These are phyloP conservation scores for Scaptomyza montana DNA, from an alignment of 1,140 invertebrate species.

Conservation along the genomic window DNA sequence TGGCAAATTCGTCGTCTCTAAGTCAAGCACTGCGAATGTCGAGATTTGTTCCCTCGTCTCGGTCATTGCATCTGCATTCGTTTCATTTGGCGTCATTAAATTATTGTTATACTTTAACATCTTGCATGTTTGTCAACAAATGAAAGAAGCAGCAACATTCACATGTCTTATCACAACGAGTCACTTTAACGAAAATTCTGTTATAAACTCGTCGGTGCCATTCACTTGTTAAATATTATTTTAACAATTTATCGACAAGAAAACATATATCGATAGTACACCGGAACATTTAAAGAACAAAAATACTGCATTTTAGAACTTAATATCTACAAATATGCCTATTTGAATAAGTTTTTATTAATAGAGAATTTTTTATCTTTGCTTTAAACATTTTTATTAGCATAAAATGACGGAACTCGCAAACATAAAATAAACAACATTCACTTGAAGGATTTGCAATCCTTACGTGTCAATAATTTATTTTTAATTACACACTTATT, in stretches of 20 bases:
- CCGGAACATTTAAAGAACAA: too few species aligned
- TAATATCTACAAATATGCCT: background rate
- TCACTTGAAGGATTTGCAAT: constrained; percentile 54
- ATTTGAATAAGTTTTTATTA: background rate
- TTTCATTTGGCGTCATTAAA: constrained; percentile 22
- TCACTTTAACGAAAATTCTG: too few species aligned
- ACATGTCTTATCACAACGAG: background rate
- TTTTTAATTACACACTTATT: constrained; percentile 5
- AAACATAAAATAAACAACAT: constrained; percentile 6
- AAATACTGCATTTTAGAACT: background rate
- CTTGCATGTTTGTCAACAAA: background rate
- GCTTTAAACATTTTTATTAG: constrained; percentile 9
- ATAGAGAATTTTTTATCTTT: background rate
- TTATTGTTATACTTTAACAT: background rate
- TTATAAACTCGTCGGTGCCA: too few species aligned
- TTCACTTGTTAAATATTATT: background rate
- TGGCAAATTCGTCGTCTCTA: constrained; percentile 70
- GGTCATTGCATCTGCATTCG: background rate
- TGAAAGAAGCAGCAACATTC: background rate
- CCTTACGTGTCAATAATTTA: constrained; percentile 36
- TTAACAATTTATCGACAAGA: constrained; percentile 5
- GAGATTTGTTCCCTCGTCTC: constrained; percentile 24
- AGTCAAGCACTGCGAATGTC: constrained; percentile 69
- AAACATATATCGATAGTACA: constrained; percentile 7
- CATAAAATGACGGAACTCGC: constrained; percentile 19